phyloP scores from a whole-genome alignment of 92 coral and sea anemone genomes.

The Plumapathes pennacea region DNA sequence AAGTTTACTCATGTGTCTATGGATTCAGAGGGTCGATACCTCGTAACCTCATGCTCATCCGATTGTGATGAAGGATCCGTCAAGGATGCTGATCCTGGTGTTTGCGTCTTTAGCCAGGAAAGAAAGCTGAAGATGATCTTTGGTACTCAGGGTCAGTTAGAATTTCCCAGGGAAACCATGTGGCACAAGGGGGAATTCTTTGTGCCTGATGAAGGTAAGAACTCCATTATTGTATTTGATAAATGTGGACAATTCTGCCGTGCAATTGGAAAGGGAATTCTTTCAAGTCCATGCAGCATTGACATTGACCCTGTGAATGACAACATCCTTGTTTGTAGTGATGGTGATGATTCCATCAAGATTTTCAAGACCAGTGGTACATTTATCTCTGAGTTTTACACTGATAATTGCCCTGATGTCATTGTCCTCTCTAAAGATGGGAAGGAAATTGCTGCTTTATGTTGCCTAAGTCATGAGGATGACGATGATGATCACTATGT shows the following conservation, averaged over 20 bases:
- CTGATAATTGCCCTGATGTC: too few relatives aligned
- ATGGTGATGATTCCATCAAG: conserved; percentile 1
- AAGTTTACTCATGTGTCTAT: conserved; percentile 32
- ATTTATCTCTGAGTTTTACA: too few relatives aligned
- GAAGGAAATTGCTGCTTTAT: too few relatives aligned
- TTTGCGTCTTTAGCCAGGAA: conserved; percentile 13
- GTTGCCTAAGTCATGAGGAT: too few relatives aligned
- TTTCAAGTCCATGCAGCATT: conserved; percentile 10
- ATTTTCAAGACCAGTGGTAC: too few relatives aligned
- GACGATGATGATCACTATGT: too few relatives aligned
- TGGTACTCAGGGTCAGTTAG: conserved; percentile 12
- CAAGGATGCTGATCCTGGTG: neutral
- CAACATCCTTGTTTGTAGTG: conserved; percentile 6
- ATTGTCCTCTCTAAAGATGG: too few relatives aligned
- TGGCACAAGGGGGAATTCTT: conserved; percentile 15
- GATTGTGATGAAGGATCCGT: conserved; percentile 3
- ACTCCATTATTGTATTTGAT: conserved; percentile 14
- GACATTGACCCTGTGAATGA: conserved; percentile 13
- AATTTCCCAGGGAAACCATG: conserved; percentile 12
- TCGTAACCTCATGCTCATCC: conserved; percentile 10
- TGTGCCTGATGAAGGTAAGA: conserved; percentile 3
- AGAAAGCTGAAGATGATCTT: conserved; percentile 6
- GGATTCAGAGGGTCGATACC: conserved; percentile 18
- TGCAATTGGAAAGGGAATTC: conserved; percentile 3
- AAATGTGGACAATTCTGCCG: conserved; percentile 7